Base-by-base conservation (phyloP, 2,797 vertebrate genomes). In the Setipinna tenuifilis region DNA sequence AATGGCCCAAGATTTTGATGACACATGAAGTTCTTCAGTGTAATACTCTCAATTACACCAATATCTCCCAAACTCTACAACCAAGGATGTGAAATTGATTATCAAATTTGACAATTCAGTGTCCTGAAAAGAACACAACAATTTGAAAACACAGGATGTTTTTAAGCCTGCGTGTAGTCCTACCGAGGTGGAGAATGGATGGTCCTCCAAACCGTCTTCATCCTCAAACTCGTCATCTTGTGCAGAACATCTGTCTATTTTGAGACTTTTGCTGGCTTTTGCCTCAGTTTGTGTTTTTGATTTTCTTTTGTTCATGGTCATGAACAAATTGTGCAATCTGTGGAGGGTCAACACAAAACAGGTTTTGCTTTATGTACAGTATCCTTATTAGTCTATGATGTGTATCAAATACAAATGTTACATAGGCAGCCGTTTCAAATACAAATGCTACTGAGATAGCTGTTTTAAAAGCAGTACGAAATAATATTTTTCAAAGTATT, bases 21-120 rank as follows among this genome's bases (percentile, higher is more conserved):
- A 87, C 97, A 98, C 97, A 98, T 98, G 84, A 98, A 98, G 86
- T 98, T 98, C 93, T 93, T 98, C 78, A 98, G 89, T 58, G 96
- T 96, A 90, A 98, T 95, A 88, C 96, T 97, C 93, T 98, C 97
- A 62, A 98, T 97, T 90, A 97, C 96, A 83, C 97, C 96, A 88
- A 96, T 96, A 83, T 96, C 96, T 83, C 95, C 95, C 0, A 89
- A 92, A 81, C 88, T 90, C 96, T 96, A 87, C 44, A 86, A 91
- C 28, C 65, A 46, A 57, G 78, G 11, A 82, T 4, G 86, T 84
- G 35, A 14, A 75, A 75, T 6, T 41, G 35, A 75, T 17, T 17
- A 41, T 16, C 25, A 41, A 35, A 75, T 75, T 17, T 17, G 58
- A 19, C 58, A 17, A 75, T 16, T 19, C 28, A 35, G 4, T 78